A percentile compares a stretch with the other conserved stretches of the same genome.
Conservation (phyloP, 2,888 invertebrate species). For the Stegophylla sp. region DNA sequence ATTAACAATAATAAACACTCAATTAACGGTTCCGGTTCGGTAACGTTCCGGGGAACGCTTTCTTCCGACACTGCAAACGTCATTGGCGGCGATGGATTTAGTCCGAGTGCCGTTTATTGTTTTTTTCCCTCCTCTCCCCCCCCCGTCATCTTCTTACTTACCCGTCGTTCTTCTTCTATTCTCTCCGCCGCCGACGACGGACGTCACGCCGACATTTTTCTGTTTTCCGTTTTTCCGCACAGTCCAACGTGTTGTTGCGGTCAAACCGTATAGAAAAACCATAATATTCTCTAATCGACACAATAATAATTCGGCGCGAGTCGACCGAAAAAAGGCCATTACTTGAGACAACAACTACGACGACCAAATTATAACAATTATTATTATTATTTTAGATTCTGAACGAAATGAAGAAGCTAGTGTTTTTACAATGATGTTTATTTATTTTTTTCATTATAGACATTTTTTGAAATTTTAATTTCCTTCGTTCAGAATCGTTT, state of each 20-base stretch:
- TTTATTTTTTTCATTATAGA: no score
- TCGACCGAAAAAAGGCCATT: no score
- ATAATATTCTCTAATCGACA: no score
- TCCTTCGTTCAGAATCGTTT: no score
- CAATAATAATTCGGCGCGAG: no score
- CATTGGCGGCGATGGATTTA: conserved; percentile 8
- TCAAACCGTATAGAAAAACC: neutral
- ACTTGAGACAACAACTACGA: no score
- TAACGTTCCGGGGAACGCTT: conserved; percentile 37
- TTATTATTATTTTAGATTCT: no score
- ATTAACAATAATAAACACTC: conserved; percentile 29
- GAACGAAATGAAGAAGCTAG: no score
- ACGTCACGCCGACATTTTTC: neutral
- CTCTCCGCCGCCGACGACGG: neutral
- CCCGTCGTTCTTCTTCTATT: neutral
- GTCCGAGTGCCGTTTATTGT: neutral
- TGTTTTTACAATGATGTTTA: no score
- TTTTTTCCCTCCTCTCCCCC: neutral
- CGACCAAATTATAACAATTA: no score
- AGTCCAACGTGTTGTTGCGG: no score
- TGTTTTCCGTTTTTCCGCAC: neutral
- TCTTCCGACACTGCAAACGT: conserved; percentile 25
- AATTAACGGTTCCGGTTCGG: conserved; percentile 45
- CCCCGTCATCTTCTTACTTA: neutral
- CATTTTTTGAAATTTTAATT: no score